A percentile compares a stretch with the other conserved stretches of the same genome.
Evolutionary conservation across 1,140 invertebrate species (phyloP).

Genomic region (Drosophila arizonae): DNA sequence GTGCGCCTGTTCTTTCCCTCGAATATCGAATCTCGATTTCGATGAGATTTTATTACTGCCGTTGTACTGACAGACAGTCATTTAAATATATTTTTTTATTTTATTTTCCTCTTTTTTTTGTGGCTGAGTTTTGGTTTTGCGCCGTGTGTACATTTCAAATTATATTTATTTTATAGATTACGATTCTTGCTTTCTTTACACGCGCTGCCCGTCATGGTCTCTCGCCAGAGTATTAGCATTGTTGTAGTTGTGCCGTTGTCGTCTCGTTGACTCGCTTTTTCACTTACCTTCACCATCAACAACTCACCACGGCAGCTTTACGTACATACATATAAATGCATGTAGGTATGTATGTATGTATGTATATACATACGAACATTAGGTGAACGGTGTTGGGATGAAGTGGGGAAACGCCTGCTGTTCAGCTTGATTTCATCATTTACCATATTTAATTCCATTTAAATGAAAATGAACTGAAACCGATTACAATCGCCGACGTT

Average conservation of each 20-base stretch:
- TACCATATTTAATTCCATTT: conserved; percentile 82
- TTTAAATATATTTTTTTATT: conserved; percentile 19
- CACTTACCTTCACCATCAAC: conserved; percentile 77
- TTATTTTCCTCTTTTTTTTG: conserved; percentile 4
- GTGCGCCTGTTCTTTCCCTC: conserved; percentile 82
- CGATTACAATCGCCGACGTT: conserved; percentile 63
- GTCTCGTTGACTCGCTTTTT: conserved; percentile 50
- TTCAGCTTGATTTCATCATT: conserved; percentile 74
- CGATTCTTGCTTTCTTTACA: conserved; percentile 51
- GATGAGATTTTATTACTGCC: conserved; percentile 79
- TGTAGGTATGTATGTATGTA: too few relatives aligned
- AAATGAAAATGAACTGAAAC: conserved; percentile 82
- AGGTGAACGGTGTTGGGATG: neutral
- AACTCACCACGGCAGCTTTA: conserved; percentile 57
- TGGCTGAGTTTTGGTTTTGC: conserved; percentile 21
- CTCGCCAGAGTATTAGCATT: conserved; percentile 33
- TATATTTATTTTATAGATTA: conserved; percentile 78
- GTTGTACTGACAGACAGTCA: conserved; percentile 21
- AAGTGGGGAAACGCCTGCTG: conserved; percentile 10
- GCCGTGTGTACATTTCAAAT: conserved; percentile 54
- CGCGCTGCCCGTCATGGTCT: conserved; percentile 45
- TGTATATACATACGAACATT: neutral
- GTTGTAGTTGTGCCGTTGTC: conserved; percentile 29
- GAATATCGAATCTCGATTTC: conserved; percentile 83
- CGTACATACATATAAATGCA: conserved; percentile 13